Base-by-base conservation (phyloP, 2,888 invertebrate genomes). In the Himalopsyche anomala region DNA sequence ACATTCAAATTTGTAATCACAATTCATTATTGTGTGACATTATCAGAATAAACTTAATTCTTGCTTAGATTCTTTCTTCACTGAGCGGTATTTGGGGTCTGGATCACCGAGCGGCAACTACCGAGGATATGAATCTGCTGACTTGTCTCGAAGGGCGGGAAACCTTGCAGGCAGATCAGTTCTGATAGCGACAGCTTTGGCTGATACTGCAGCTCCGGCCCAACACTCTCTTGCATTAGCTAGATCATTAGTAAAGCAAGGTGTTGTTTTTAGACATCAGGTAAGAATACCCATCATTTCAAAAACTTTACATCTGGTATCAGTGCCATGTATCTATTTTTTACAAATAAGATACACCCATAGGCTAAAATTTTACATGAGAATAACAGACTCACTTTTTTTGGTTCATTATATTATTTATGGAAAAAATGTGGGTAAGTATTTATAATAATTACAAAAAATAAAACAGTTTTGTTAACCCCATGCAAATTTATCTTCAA, bases 31-130 rank as follows among this genome's bases (percentile, higher is more conserved):
- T 12, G 4, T 69, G 9, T 69, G 19, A 69, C 69, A n/a, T 42
- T 9, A 42, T 11, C 45, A 74, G 74, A 36, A 38, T 19, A 19
- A 11, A 3, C 11, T 3, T 74, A 36, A 38, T 40, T n/a, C 40
- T 38, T 28, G 12, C 9, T 45, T 91, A 97, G 97, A 97, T 92
- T 97, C 98, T 6, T 97, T 96, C 89, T 98, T 97, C 92, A 96
- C 98, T 87, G 98, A 99, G 92, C 94, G 98, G 62, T 98, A 97
- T 92, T 95, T 97, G 94, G 97, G 98, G 0, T 94, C 96, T 93
- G 96, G 96, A 0, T 93, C 94, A 84, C 94, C 94, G 62, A 93
- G 94, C 2, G 95, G 96, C 89, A 95, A 96, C 91, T 92, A 94
- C 89, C 91, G 94, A 40, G 95, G 95, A n/a, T 95, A 96, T 90